These are phyloP conservation scores for Athalia cordata DNA, from an alignment of 2,888 invertebrate genomes.

Conservation along the genomic window DNA sequence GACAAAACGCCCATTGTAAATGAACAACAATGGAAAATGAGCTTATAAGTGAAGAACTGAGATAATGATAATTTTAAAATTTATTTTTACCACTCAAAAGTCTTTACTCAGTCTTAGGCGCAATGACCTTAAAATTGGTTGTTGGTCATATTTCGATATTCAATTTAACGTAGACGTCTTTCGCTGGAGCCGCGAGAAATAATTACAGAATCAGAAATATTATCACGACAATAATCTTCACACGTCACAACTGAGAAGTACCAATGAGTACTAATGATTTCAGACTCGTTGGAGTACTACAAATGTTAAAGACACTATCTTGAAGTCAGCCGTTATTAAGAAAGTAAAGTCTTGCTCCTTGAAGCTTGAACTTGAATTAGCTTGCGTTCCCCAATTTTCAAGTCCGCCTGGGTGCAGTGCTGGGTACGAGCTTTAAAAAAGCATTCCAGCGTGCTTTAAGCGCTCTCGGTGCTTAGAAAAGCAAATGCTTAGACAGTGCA, in stretches of 20 bases:
- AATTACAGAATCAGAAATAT: constrained; percentile 15
- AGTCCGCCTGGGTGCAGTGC: no score
- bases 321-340: no score
- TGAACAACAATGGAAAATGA: not conserved
- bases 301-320: not conserved
- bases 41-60: not conserved
- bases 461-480: no score
- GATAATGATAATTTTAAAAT: not conserved
- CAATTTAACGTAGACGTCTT: not conserved
- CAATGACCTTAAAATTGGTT: constrained; percentile 9
- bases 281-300: not conserved
- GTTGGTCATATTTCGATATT: constrained; percentile 26
- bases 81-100: constrained; percentile 28
- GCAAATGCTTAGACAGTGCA: no score
- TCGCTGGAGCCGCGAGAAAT: constrained; percentile 2
- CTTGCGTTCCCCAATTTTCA: no score
- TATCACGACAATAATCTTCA: constrained; percentile 8
- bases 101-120: not conserved
- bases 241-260: constrained; percentile 22
- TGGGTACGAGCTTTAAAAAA: no score
- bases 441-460: no score
- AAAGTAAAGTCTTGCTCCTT: no score
- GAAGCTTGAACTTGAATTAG: no score
- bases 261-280: not conserved
- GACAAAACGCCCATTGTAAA: constrained; percentile 1